These are phyloP conservation scores for Melanerpes formicivorus DNA, from an alignment of 2,113 vertebrate species.

Conservation along the genomic window DNA sequence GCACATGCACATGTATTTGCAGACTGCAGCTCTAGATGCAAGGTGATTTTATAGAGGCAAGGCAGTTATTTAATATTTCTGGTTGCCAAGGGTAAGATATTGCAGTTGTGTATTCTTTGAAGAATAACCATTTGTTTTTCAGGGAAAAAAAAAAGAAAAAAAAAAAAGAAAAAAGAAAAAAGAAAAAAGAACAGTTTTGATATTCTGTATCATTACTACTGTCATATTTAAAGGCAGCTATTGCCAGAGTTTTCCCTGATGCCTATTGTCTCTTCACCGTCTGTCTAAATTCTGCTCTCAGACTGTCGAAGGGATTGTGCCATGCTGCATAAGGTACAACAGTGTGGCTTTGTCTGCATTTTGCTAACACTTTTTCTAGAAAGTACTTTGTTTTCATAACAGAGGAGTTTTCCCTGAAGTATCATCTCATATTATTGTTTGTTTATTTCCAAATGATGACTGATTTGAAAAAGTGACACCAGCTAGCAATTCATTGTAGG, in stretches of 20 bases:
- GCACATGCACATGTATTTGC: rapidly evolving
- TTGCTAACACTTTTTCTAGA: background rate
- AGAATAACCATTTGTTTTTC: rapidly evolving
- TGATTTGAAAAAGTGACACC: background rate
- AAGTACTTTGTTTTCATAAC: background rate
- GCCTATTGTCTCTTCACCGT: background rate
- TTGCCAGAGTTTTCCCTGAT: background rate
- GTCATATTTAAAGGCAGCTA: background rate
- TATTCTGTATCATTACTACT: rapidly evolving
- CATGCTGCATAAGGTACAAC: background rate
- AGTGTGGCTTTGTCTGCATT: background rate
- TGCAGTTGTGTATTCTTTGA: background rate
- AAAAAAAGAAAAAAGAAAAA: background rate
- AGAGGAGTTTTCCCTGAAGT: background rate
- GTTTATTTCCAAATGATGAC: background rate
- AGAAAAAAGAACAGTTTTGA: background rate
- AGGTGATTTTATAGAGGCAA: background rate
- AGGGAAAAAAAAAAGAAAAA: background rate
- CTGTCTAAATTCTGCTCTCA: background rate
- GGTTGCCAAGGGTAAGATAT: background rate
- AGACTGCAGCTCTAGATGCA: background rate
- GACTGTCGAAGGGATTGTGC: background rate
- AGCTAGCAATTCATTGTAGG: background rate
- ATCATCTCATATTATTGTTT: background rate
- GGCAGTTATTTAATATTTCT: background rate